Percentiles rank a stretch among this genome's conserved stretches.
Conservation (phyloP, 2,113 vertebrate genomes). For the Oryzias javanicus region DNA sequence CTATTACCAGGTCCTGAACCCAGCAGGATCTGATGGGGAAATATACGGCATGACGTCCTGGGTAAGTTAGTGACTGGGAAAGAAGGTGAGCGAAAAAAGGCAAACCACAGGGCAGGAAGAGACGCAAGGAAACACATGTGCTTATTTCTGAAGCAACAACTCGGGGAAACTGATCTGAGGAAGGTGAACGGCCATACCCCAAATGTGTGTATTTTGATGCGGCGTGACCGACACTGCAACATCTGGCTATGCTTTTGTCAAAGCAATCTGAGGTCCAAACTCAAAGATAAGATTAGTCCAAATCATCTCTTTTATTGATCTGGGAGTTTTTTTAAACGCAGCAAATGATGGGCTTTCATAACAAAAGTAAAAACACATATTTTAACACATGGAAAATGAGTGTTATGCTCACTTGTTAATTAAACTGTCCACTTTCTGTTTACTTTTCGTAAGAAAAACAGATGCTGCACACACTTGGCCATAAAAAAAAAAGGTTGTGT, state of each 20-base stretch:
- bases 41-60: constrained; percentile 10
- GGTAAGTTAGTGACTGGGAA: constrained; percentile 13
- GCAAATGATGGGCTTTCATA: too few species aligned
- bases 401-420: too few species aligned
- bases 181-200: not conserved
- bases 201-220: too few species aligned
- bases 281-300: too few species aligned
- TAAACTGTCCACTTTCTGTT: too few species aligned
- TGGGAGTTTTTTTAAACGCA: too few species aligned
- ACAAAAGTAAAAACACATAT: too few species aligned
- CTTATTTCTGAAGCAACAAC: not conserved
- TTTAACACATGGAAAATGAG: too few species aligned
- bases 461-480: constrained; percentile 20
- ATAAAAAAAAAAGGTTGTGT: constrained; percentile 9
- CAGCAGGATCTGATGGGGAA: constrained; percentile 22
- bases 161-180: not conserved
- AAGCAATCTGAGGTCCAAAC: too few species aligned
- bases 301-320: too few species aligned
- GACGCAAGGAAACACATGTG: not conserved
- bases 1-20: constrained; percentile 48
- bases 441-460: constrained; percentile 20
- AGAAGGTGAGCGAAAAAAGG: constrained; percentile 12
- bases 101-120: constrained; percentile 9
- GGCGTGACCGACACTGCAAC: too few species aligned
- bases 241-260: too few species aligned